Percentiles rank a stretch among this genome's conserved stretches.
Conservation (phyloP, 2,888 invertebrate species). For the Callimorpha dominula region DNA sequence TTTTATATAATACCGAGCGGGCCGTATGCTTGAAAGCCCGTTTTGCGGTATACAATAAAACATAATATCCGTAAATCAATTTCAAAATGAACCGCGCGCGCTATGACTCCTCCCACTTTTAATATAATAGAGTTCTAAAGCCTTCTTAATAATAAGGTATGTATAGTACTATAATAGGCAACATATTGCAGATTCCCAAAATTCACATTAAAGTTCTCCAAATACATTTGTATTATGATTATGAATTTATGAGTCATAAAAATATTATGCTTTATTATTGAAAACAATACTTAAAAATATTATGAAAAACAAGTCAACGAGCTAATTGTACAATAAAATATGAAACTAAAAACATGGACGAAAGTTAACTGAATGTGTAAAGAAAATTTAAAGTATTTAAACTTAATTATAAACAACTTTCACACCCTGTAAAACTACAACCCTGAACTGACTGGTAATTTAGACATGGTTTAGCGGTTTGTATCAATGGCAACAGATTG, state of each 20-base stretch:
- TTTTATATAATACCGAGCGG: neutral
- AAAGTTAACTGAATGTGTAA: constrained; percentile 81
- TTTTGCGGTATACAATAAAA: neutral
- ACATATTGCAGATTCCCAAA: constrained; percentile 85
- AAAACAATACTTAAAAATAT: constrained; percentile 81
- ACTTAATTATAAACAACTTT: constrained; percentile 74
- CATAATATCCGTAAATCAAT: neutral
- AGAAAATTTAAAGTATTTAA: constrained; percentile 68
- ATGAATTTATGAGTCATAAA: constrained; percentile 80
- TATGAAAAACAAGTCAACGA: constrained; percentile 83
- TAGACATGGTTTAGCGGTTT: constrained; percentile 37
- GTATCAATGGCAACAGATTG: constrained; percentile 49
- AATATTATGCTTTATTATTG: constrained; percentile 80
- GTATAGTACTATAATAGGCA: constrained; percentile 49
- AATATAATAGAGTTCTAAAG: constrained; percentile 34
- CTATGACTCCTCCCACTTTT: constrained; percentile 20
- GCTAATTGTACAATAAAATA: constrained; percentile 82
- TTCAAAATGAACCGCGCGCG: constrained; percentile 32
- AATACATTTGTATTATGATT: constrained; percentile 69
- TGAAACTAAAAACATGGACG: constrained; percentile 85
- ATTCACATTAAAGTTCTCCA: constrained; percentile 67
- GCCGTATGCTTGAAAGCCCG: neutral
- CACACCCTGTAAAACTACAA: constrained; percentile 83
- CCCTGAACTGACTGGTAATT: constrained; percentile 55
- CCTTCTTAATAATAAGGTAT: constrained; percentile 37